A percentile compares a stretch with the other conserved stretches of the same genome.
Conservation (phyloP, 1,140 invertebrate genomes). For the Heliothis subflexa region DNA sequence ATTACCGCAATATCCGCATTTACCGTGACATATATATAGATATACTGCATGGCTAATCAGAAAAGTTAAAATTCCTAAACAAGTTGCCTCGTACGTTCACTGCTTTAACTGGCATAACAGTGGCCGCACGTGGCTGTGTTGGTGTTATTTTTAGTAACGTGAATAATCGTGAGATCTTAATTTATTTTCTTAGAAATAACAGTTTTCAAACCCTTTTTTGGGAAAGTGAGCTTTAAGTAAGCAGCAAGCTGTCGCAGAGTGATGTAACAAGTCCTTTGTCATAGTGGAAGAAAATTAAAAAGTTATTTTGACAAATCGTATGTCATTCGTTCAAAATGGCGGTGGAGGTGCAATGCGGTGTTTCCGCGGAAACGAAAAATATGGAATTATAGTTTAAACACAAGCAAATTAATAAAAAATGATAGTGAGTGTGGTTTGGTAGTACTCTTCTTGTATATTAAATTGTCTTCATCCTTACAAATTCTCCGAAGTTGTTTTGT, state of each 20-base stretch:
- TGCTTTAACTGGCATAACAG: background rate
- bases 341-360: slow-evolving; percentile 84
- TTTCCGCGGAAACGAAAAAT: slow-evolving; percentile 81
- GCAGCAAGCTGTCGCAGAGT: background rate
- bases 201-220: background rate
- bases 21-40: too few relatives aligned
- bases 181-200: background rate
- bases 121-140: too few relatives aligned
- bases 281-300: slow-evolving; percentile 38
- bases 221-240: slow-evolving; percentile 1
- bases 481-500: slow-evolving; percentile 63
- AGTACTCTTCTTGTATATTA: slow-evolving; percentile 69
- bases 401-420: slow-evolving; percentile 76
- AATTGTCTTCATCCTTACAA: slow-evolving; percentile 65
- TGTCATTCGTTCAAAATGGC: slow-evolving; percentile 75
- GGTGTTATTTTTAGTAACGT: too few relatives aligned
- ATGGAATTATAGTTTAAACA: slow-evolving; percentile 79
- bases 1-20: too few relatives aligned
- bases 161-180: too few relatives aligned
- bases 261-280: slow-evolving; percentile 10
- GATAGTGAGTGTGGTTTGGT: slow-evolving; percentile 71
- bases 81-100: background rate
- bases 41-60: background rate
- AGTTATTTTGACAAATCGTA: slow-evolving; percentile 64
- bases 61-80: slow-evolving; percentile 6